Evolutionary conservation across 1,140 invertebrate species (phyloP).

Genomic region (Portunus trituberculatus): DNA sequence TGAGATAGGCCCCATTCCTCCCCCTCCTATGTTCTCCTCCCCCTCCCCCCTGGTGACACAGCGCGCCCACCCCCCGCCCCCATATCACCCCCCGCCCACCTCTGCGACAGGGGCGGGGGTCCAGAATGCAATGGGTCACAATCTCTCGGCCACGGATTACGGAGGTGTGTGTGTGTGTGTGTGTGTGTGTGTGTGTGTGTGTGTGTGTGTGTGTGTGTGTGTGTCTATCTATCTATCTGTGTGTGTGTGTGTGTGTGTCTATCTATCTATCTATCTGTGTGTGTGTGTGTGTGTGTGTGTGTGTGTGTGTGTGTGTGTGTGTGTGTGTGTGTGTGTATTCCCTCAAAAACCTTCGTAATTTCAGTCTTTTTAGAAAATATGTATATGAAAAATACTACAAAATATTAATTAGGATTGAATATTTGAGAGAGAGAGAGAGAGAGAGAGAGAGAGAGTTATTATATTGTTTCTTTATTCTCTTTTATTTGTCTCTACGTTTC

Average conservation of each 20-base stretch:
- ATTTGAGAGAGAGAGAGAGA: background rate
- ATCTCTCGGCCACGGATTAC: conserved; percentile 70
- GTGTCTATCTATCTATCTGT: too few species aligned
- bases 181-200: background rate
- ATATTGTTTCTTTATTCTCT: background rate
- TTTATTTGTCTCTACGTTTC: background rate
- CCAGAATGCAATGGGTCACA: conserved; percentile 70
- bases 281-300: background rate
- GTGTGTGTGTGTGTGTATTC: background rate
- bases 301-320: conserved; percentile 10
- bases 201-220: background rate
- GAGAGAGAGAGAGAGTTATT: background rate
- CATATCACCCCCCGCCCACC: conserved; percentile 74
- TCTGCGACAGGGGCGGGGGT: conserved; percentile 67
- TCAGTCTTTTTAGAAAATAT: background rate
- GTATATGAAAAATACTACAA: background rate
- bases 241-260: background rate
- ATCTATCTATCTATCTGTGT: too few species aligned
- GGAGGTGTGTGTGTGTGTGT: conserved; percentile 57
- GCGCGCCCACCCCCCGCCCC: conserved; percentile 81
- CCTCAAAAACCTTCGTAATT: background rate
- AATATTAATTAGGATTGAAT: background rate
- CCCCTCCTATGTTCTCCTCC: conserved; percentile 96
- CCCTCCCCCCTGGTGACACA: conserved; percentile 88
- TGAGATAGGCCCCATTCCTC: conserved; percentile 96